Base-by-base conservation (phyloP, 2,113 vertebrate species). In the Eulemur macaco region DNA sequence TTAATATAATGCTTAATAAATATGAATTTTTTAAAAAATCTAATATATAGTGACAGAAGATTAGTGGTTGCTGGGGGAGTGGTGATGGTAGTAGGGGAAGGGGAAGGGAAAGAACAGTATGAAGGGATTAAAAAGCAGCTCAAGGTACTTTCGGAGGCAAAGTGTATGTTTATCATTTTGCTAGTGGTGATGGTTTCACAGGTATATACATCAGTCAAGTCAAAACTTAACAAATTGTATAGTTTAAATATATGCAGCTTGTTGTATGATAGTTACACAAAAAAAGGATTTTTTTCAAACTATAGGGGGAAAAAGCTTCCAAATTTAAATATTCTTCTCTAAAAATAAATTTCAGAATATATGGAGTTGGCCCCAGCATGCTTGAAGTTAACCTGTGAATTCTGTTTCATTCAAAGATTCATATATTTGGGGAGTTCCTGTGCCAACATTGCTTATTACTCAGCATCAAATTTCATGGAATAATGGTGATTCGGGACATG, bases 371-470 rank as follows among this genome's bases (percentile, higher is more conserved):
- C 3, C 8, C 50, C 27, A 69, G 56, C 3, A 83, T 21, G 60
- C 39, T 20, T 60, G 37, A 86, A 86, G 68, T 54, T 76, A 91
- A 81, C 25, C 18, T 14, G 15, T 71, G 31, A 63, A 25, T 42
- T 89, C 34, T 89, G 14, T 96, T 92, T 92, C 29, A 85, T 31
- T 86, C 27, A 56, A 82, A 86, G 52, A 82, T 82, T 63, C 34
- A 64, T 27, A 6, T 37, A 71, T 45, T 90, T 31, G 39, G 39
- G 29, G 34, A 77, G 47, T 80, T 66, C 50, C 50, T 66, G 17
- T 81, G 45, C 78, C 39, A 81, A 76, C 9, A 58, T 31, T 73
- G 50, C 4, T 31, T 58, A 58, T 89, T 17, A 77, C 6, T 9
- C 60, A 82, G 47, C 17, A 86, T 63, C 39, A 77, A 54, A 42